These are phyloP conservation scores for Zygogramma bicolorata DNA, from an alignment of 2,888 invertebrate species.

Conservation along the genomic window DNA sequence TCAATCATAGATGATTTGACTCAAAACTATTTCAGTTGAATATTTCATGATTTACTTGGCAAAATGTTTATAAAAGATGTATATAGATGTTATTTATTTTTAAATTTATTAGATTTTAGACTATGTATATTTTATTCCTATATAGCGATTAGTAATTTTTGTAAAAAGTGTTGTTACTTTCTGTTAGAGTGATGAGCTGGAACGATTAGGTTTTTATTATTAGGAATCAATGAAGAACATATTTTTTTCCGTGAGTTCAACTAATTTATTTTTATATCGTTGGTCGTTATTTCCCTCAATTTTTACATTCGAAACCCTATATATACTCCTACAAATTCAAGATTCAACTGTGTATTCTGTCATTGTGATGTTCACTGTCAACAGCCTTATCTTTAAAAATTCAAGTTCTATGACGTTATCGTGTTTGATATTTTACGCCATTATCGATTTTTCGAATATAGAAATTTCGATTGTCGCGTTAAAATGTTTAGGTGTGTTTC, in stretches of 20 bases:
- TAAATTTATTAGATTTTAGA: constrained; percentile 45
- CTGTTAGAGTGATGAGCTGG: constrained; percentile 29
- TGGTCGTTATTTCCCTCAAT: not conserved
- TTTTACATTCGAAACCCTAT: not conserved
- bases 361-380: constrained; percentile 5
- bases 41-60: constrained; percentile 48
- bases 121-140: constrained; percentile 42
- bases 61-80: constrained; percentile 52
- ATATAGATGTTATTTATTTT: constrained; percentile 56
- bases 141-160: constrained; percentile 31
- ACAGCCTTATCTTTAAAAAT: constrained; percentile 10
- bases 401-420: constrained; percentile 14
- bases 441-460: not conserved
- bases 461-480: constrained; percentile 3
- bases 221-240: not conserved
- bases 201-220: constrained; percentile 11
- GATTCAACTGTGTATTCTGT: constrained; percentile 13
- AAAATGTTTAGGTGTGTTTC: constrained; percentile 20
- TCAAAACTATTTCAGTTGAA: too few species aligned
- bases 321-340: not conserved
- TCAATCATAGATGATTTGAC: too few species aligned
- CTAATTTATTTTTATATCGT: not conserved
- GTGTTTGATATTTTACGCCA: not conserved
- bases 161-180: constrained; percentile 39
- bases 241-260: not conserved